phyloP scores from a whole-genome alignment of 92 coral and sea anemone genomes.

The Siderastrea siderea region DNA sequence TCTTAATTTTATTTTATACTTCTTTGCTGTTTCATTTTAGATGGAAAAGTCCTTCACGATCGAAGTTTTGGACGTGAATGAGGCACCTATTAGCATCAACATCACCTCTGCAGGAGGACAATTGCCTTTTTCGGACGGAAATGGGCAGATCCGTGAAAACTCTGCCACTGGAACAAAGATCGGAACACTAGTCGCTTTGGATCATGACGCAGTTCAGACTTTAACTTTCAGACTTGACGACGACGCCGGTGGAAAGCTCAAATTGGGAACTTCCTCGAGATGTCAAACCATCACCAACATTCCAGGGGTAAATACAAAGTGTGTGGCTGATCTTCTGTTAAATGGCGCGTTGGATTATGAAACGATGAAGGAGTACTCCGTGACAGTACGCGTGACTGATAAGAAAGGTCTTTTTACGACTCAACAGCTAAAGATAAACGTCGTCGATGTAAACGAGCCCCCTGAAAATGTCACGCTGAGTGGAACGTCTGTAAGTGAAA shows the following conservation, averaged over 20 bases:
- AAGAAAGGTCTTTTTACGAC: slow-evolving; percentile 71
- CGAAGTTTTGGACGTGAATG: slow-evolving; percentile 90
- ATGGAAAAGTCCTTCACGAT: slow-evolving; percentile 82
- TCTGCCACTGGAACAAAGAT: slow-evolving; percentile 65
- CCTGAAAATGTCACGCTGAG: slow-evolving; percentile 81
- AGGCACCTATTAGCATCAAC: slow-evolving; percentile 86
- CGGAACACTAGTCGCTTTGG: slow-evolving; percentile 85
- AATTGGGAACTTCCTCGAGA: slow-evolving; percentile 27
- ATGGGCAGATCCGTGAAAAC: slow-evolving; percentile 82
- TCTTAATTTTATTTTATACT: neutral
- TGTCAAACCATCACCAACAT: slow-evolving; percentile 64
- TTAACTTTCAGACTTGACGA: slow-evolving; percentile 84
- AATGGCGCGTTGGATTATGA: slow-evolving; percentile 82
- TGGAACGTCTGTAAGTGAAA: slow-evolving; percentile 72
- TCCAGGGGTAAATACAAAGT: slow-evolving; percentile 75
- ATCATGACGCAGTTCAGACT: slow-evolving; percentile 73
- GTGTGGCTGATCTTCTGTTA: slow-evolving; percentile 55
- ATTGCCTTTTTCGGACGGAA: slow-evolving; percentile 66
- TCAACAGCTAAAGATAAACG: slow-evolving; percentile 57
- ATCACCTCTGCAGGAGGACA: slow-evolving; percentile 83
- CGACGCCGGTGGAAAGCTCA: slow-evolving; percentile 73
- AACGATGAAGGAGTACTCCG: slow-evolving; percentile 32
- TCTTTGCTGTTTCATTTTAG: slow-evolving; percentile 43
- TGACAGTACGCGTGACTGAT: slow-evolving; percentile 83
- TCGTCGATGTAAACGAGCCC: slow-evolving; percentile 77